Evolutionary conservation across 2,113 vertebrate species (phyloP).

Genomic region (Anarrhichthys ocellatus): DNA sequence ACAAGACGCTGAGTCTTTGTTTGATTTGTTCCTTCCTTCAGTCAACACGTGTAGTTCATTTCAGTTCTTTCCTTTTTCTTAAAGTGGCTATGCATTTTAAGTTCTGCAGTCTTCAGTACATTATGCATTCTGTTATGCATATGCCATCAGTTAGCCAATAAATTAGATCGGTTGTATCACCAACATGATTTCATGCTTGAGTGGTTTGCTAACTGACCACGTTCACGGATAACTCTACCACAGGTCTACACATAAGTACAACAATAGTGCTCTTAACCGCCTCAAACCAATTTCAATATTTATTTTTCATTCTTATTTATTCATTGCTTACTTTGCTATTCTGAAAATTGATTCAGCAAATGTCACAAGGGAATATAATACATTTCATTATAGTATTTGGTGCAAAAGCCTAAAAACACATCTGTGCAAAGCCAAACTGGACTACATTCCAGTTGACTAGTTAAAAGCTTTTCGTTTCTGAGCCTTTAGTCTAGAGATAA

Average conservation of each 20-base stretch:
- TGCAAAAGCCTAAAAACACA: neutral
- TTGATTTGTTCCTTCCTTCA: slow-evolving; percentile 78
- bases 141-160: slow-evolving; percentile 60
- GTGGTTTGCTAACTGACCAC: slow-evolving; percentile 73
- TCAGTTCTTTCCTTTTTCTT: slow-evolving; percentile 66
- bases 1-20: slow-evolving; percentile 84
- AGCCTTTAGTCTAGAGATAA: neutral
- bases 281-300: neutral
- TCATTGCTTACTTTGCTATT: neutral
- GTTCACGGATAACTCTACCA: slow-evolving; percentile 5
- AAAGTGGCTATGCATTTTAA: slow-evolving; percentile 77
- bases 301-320: neutral
- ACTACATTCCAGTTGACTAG: neutral
- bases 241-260: neutral
- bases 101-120: slow-evolving; percentile 82
- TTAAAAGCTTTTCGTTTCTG: neutral
- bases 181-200: slow-evolving; percentile 76
- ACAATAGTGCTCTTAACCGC: neutral
- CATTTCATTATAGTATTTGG: neutral
- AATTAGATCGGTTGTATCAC: slow-evolving; percentile 63
- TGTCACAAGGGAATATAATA: neutral
- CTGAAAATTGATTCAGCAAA: neutral
- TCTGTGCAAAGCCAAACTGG: neutral
- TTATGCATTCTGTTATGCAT: slow-evolving; percentile 83
- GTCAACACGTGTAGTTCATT: slow-evolving; percentile 66